Conservation (phyloP, 1,140 invertebrate genomes). For the Saccostrea echinata region DNA sequence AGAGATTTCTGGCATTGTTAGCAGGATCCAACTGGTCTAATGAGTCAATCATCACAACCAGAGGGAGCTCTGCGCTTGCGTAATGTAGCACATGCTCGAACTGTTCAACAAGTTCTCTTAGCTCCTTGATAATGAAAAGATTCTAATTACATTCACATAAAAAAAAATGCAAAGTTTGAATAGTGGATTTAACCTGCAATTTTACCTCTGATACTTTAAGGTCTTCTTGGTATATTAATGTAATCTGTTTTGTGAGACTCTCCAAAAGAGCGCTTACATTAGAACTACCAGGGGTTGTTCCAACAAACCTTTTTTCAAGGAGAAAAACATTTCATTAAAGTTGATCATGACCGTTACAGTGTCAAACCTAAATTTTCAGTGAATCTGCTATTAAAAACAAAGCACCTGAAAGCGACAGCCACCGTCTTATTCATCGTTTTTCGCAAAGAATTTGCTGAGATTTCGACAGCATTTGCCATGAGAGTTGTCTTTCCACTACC, state of each 20-base stretch:
- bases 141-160: neutral
- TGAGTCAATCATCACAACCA: slow-evolving; percentile 71
- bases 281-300: slow-evolving; percentile 71
- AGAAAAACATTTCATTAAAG: neutral
- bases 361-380: neutral
- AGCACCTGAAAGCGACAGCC: neutral
- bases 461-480: neutral
- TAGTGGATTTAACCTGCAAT: neutral
- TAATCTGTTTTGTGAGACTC: slow-evolving; percentile 50
- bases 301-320: slow-evolving; percentile 66
- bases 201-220: slow-evolving; percentile 41
- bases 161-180: neutral
- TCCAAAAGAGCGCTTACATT: slow-evolving; percentile 33
- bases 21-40: slow-evolving; percentile 70
- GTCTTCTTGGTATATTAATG: slow-evolving; percentile 45
- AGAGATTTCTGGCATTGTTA: slow-evolving; percentile 62
- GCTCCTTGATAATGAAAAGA: slow-evolving; percentile 16
- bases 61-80: slow-evolving; percentile 43
- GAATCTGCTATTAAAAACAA: neutral
- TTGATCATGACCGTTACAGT: neutral
- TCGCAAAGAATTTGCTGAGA: neutral
- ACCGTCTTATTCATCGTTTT: slow-evolving; percentile 3
- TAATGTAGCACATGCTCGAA: slow-evolving; percentile 34
- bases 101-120: slow-evolving; percentile 39
- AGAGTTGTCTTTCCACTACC: slow-evolving; percentile 52